These are phyloP conservation scores for Lepus oiostolus DNA, from an alignment of 2,797 vertebrate genomes.

Conservation along the genomic window DNA sequence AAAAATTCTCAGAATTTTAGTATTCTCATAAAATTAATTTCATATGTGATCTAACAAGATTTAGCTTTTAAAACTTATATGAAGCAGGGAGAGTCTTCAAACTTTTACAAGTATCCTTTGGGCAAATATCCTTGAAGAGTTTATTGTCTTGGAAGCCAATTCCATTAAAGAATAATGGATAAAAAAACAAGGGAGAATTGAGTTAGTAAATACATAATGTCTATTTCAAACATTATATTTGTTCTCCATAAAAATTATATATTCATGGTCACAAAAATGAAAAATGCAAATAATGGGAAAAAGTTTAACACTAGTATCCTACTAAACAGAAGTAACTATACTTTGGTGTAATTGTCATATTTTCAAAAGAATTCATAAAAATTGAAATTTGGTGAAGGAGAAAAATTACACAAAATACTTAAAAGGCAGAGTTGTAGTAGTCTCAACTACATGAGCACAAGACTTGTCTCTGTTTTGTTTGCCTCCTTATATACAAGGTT, in stretches of 20 bases:
- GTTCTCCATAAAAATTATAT: background rate
- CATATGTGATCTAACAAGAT: background rate
- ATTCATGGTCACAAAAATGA: background rate
- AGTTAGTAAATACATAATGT: background rate
- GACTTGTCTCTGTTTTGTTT: background rate
- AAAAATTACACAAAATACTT: background rate
- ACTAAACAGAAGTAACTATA: constrained; percentile 26
- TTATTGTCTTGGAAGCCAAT: constrained; percentile 17
- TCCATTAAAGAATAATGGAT: constrained; percentile 37
- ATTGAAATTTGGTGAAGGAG: background rate
- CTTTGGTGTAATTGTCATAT: background rate
- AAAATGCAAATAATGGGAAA: background rate
- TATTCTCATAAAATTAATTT: background rate
- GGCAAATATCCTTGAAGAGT: constrained; percentile 1
- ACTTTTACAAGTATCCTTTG: constrained; percentile 31
- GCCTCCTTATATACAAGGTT: background rate
- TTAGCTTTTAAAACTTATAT: background rate
- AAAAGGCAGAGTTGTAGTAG: background rate
- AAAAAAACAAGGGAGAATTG: background rate
- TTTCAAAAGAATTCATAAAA: constrained; percentile 25
- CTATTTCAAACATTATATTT: background rate
- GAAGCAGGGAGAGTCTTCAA: background rate
- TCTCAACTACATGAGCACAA: background rate
- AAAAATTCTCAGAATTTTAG: background rate
- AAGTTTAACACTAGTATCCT: background rate